Conservation (phyloP, 2,888 invertebrate genomes). For the Sepiola atlantica region DNA sequence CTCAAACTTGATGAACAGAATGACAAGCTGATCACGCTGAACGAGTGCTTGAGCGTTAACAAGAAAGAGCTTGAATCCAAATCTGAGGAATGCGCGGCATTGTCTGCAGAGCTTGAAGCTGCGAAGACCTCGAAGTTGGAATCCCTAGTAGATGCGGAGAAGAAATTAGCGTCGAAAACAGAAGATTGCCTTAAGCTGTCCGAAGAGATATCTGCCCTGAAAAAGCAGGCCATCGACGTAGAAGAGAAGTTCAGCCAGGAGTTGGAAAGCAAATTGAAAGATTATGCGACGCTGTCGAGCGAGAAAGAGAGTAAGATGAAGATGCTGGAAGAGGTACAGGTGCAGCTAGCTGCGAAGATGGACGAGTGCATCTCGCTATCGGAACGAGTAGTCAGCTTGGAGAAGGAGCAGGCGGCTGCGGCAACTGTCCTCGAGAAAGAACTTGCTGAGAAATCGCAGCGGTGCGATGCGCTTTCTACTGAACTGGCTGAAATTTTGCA, state of each 20-base stretch:
- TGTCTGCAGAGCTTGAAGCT: conserved; percentile 24
- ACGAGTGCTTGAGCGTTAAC: neutral
- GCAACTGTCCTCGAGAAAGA: neutral
- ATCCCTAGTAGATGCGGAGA: neutral
- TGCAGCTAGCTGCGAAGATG: neutral
- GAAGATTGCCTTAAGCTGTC: neutral
- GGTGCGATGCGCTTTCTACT: neutral
- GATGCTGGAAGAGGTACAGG: neutral
- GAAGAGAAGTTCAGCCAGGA: neutral
- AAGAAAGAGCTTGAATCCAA: neutral
- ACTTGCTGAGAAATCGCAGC: neutral
- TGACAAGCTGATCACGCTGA: neutral
- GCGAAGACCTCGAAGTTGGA: neutral
- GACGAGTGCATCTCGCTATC: neutral
- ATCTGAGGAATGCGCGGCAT: neutral
- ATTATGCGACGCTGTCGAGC: neutral
- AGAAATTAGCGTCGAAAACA: neutral
- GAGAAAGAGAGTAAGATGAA: neutral
- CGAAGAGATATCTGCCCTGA: neutral
- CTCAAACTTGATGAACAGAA: neutral
- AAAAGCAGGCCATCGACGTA: neutral
- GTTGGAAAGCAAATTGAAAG: neutral
- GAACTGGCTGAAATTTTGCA: neutral
- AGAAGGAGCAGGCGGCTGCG: neutral
- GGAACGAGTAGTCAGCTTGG: neutral